Evolutionary conservation across 2,113 vertebrate genomes (phyloP).

Genomic region (Echinops telfairi): DNA sequence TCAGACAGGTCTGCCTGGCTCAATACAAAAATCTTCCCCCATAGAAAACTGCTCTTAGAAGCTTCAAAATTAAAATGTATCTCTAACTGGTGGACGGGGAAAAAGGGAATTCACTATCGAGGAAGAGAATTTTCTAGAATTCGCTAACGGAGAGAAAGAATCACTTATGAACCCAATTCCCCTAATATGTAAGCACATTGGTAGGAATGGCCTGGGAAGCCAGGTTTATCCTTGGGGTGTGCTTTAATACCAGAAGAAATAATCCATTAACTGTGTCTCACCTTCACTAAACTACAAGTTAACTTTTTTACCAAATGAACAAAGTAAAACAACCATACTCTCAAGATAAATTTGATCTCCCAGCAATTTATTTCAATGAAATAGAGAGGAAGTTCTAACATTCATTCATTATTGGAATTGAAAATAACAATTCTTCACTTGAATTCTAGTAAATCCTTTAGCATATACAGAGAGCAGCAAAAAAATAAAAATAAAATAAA

Average conservation of each 20-base stretch:
- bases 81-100: background rate
- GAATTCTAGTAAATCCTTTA: slow-evolving; percentile 34
- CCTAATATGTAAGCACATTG: slow-evolving; percentile 51
- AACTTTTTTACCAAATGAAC: background rate
- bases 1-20: background rate
- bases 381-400: background rate
- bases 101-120: slow-evolving; percentile 34
- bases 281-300: slow-evolving; percentile 23
- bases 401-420: background rate
- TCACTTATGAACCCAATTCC: slow-evolving; percentile 63
- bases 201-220: slow-evolving; percentile 39
- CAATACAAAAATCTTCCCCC: background rate
- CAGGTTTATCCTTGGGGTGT: slow-evolving; percentile 10
- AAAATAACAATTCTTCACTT: background rate
- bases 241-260: slow-evolving; percentile 50
- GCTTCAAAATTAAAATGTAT: slow-evolving; percentile 28
- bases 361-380: slow-evolving; percentile 18
- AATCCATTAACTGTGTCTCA: slow-evolving; percentile 35
- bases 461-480: background rate
- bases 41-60: background rate
- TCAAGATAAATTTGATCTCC: slow-evolving; percentile 21
- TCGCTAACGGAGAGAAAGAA: slow-evolving; percentile 48
- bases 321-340: background rate
- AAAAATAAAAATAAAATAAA: background rate
- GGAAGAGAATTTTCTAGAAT: slow-evolving; percentile 65